phyloP scores from a whole-genome alignment of 2,888 invertebrate genomes.

The Oscheius sp. region DNA sequence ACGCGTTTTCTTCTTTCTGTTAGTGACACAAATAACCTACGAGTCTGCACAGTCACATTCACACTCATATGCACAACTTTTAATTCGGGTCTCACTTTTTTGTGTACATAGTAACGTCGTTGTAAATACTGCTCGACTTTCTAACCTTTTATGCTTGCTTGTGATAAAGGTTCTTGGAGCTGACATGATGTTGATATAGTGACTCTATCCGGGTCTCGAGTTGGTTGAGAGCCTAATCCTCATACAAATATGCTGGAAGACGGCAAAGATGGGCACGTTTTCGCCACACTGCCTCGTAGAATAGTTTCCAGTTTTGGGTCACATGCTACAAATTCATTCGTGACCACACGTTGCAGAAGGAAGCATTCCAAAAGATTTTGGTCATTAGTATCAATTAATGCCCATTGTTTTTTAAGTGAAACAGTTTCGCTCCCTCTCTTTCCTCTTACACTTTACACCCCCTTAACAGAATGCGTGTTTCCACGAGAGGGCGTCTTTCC shows the following conservation, averaged over 20 bases:
- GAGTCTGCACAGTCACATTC: background rate
- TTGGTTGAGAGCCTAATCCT: constrained; percentile 8
- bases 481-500: constrained; percentile 3
- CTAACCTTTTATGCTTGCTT: constrained; percentile 7
- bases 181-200: background rate
- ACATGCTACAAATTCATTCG: background rate
- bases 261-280: background rate
- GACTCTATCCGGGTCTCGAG: background rate
- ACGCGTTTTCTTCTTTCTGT: constrained; percentile 1
- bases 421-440: constrained; percentile 12
- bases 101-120: background rate
- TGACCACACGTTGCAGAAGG: background rate
- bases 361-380: background rate
- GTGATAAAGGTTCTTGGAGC: constrained; percentile 10
- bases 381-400: background rate
- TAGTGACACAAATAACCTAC: constrained; percentile 1
- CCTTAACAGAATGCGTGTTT: constrained; percentile 76
- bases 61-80: background rate
- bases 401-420: constrained; percentile 9
- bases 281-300: background rate
- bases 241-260: constrained; percentile 11
- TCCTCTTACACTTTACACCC: constrained; percentile 74
- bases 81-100: constrained; percentile 2
- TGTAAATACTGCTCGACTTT: background rate
- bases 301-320: background rate